Evolutionary conservation across 2,113 vertebrate genomes (phyloP).

Genomic region (Ursus arctos): DNA sequence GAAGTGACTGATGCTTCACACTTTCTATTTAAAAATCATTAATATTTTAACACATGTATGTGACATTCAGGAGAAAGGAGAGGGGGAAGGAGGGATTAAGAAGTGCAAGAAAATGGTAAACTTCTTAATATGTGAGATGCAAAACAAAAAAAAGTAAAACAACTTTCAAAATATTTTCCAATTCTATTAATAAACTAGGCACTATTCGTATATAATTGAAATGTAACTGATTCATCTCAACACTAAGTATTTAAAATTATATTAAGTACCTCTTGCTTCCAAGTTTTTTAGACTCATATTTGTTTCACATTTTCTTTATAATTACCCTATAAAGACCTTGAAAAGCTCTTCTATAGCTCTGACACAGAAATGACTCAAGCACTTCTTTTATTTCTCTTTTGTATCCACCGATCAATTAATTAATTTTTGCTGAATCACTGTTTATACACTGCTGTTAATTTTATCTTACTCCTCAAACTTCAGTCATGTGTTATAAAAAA

Average conservation of each 20-base stretch:
- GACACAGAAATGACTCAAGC: conserved; percentile 22
- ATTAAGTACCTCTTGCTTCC: conserved; percentile 18
- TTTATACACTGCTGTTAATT: background rate
- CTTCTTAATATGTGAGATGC: background rate
- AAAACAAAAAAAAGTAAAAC: background rate
- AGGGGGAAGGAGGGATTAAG: background rate
- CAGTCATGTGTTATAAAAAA: background rate
- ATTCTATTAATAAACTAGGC: background rate
- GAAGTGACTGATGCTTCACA: background rate
- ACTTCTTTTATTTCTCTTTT: background rate
- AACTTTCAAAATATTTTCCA: background rate
- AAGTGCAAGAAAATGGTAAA: background rate
- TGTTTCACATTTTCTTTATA: conserved; percentile 49
- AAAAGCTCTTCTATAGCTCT: background rate
- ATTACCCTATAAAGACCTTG: background rate
- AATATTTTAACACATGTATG: conserved; percentile 14
- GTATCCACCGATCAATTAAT: background rate
- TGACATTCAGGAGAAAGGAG: background rate
- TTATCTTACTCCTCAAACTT: background rate
- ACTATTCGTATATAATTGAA: conserved; percentile 18
- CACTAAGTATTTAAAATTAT: conserved; percentile 53
- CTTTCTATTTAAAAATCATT: conserved; percentile 52
- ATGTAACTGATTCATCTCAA: background rate
- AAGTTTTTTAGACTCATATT: conserved; percentile 24
- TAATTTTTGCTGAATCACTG: background rate